A percentile compares a stretch with the other conserved stretches of the same genome.
phyloP scores from a whole-genome alignment of 2,797 vertebrate species.

The Coendou prehensilis region DNA sequence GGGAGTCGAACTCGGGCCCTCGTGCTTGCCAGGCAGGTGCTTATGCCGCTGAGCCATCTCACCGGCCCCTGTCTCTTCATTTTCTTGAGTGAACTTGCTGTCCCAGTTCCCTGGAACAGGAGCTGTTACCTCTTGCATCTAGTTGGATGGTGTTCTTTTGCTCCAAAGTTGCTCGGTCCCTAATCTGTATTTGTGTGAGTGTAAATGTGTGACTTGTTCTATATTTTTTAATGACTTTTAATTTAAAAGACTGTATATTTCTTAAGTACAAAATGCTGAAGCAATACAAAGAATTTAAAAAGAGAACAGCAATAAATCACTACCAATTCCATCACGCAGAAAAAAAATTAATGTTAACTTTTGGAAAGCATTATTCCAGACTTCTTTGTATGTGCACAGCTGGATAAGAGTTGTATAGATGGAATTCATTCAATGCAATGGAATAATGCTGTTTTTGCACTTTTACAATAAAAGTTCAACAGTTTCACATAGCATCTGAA shows the following conservation, averaged over 20 bases:
- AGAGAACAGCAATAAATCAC: background rate
- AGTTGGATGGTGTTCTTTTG: background rate
- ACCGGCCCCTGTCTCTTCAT: background rate
- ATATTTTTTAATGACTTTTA: background rate
- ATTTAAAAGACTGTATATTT: background rate
- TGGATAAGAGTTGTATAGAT: background rate
- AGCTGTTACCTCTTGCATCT: background rate
- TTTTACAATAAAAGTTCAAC: constrained; percentile 8
- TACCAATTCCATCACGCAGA: background rate
- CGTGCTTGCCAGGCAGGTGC: no score
- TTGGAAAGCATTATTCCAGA: background rate
- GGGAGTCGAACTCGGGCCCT: no score
- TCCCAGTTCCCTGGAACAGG: background rate
- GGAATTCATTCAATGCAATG: background rate
- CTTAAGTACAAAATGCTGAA: background rate
- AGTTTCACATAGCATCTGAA: background rate
- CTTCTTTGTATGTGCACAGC: background rate
- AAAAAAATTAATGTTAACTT: constrained; percentile 27
- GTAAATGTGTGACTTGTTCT: background rate
- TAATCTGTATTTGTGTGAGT: background rate
- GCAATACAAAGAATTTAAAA: constrained; percentile 16
- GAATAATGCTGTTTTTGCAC: background rate
- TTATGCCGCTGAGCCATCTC: no score
- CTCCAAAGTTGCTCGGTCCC: background rate
- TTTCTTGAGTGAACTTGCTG: background rate